phyloP scores from a whole-genome alignment of 2,113 vertebrate species.

The Nothocercus nigrocapillus region DNA sequence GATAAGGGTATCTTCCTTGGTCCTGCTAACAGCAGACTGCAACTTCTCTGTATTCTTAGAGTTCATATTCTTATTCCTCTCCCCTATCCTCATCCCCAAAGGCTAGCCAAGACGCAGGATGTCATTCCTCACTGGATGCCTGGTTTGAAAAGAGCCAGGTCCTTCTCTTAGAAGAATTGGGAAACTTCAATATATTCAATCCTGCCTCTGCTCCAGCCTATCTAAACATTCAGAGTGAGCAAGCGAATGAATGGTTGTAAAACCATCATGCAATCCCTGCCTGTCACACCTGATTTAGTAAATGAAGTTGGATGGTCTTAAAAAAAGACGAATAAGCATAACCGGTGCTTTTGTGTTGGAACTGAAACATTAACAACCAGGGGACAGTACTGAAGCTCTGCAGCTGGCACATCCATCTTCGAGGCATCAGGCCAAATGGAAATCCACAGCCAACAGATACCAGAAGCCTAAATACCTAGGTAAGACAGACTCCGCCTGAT shows the following conservation, averaged over 20 bases:
- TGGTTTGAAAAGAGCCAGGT: not conserved
- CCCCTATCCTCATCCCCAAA: not conserved
- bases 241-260: not conserved
- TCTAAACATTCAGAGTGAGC: not conserved
- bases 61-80: not conserved
- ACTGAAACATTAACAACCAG: not conserved
- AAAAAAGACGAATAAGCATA: not conserved
- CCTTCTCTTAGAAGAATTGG: not conserved
- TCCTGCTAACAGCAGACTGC: not conserved
- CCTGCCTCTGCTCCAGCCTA: not conserved
- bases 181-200: not conserved
- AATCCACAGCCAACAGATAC: not conserved
- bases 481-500: not conserved
- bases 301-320: slow-evolving; percentile 3
- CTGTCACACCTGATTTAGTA: slow-evolving; percentile 46
- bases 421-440: not conserved
- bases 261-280: slow-evolving; percentile 27
- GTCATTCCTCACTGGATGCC: not conserved
- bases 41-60: not conserved
- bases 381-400: not conserved
- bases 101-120: not conserved
- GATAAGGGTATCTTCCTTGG: slow-evolving; percentile 40
- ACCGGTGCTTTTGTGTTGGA: not conserved
- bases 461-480: not conserved
- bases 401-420: not conserved